Evolutionary conservation across 2,888 invertebrate genomes (phyloP), one percentile per base, ranked within the genome.

Genomic region (Vannuccia rotundouncinata): DNA sequence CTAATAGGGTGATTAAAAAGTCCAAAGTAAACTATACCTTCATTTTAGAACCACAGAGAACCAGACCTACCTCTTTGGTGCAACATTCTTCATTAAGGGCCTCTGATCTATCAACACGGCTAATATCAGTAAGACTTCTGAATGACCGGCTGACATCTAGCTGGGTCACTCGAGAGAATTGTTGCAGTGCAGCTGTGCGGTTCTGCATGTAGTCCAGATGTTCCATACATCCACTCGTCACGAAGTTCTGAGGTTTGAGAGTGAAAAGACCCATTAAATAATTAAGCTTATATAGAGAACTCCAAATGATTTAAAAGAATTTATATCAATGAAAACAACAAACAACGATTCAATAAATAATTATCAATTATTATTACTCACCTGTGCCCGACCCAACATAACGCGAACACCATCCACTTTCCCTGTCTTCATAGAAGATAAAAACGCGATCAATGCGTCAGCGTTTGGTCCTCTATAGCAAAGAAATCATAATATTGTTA

Each of bases 351-450:
- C n/a, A n/a, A n/a, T n/a, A n/a, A n/a, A n/a, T n/a, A n/a, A n/a
- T n/a, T n/a, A n/a, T n/a, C 74, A 13, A 22, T 78, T 13, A 76
- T 74, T n/a, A 79, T 27, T 22, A 28, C 45, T 25, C 82, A 88
- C 88, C 87, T 90, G 90, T 76, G 90, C 85, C 76, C 90, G 90
- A 0, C 98, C 98, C 79, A 97, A 93, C 82, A 97, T 91, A 76
- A 99, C 95, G 90, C 97, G 95, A 84, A 97, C 93, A 60, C 95
- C 95, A 88, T 96, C 95, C 86, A 97, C 95, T 87, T 94, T 93
- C 0, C 98, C 98, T 87, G 95, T 95, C 89, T 98, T 98, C 77
- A 99, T 90, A 93, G 95, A 95, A 2, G 98, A 95, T 85, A 99
- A 91, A 80, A 99, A 90, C 86, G 97, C 95, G 25, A 99, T 89